Evolutionary conservation across 2,797 vertebrate species (phyloP), one percentile per base, ranked within the genome.

Genomic region (Hemitrygon akajei): DNA sequence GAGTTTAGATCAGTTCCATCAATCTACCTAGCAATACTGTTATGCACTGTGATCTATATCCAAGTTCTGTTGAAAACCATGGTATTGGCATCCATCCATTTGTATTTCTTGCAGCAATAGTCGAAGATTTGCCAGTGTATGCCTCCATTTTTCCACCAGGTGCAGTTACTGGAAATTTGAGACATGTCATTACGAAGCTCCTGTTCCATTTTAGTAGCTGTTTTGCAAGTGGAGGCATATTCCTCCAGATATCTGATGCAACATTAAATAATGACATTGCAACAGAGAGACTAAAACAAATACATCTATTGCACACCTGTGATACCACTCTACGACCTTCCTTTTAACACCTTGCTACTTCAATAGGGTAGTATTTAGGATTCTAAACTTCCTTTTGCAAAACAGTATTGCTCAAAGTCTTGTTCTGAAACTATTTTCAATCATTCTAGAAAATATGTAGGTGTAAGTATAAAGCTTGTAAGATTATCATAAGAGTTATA

Each of bases 111-210:
- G 60, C 86, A 89, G 37, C 86, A 10, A 22, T 89, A 63, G 60
- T 69, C 7, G 7, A 89, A 89, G n/a, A 89, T 89, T 69, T 22
- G 16, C 86, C 60, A 69, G 37, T 69, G 20, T 89, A 69, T 34
- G 14, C n/a, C 63, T 89, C 60, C 25, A 20, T 89, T 89, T 37
- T 69, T 89, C 63, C 63, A 69, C 86, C 86, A 89, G 86, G 86
- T 89, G 86, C 86, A 89, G 60, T 89, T 89, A n/a, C 7, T 89
- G 34, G 86, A n/a, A 69, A 89, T 89, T 89, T 69, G 86, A 89
- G 86, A 89, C 86, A 69, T 37, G 86, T 89, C 86, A 66, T 69
- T 89, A 89, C 63, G 9, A 89, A 69, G 34, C 60, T 34, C 86
- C 63, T 89, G 60, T 69, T 69, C 63, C 60, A 89, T 89, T 69